Percentiles rank a stretch among this genome's conserved stretches.
Evolutionary conservation across 1,140 invertebrate species (phyloP).

Genomic region (Orussus abietinus): DNA sequence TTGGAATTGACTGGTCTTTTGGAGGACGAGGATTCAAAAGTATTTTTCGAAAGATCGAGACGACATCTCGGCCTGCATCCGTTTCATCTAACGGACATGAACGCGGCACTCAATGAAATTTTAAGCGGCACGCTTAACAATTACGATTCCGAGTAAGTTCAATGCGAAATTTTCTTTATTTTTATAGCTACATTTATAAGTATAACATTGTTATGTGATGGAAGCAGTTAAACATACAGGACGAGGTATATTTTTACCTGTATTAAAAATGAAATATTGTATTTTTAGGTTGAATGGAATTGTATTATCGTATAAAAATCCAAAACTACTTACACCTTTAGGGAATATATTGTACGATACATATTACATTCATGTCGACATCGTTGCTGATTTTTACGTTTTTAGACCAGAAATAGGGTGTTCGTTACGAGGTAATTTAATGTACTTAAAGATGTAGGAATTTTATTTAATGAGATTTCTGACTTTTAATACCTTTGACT

Average conservation of each 20-base stretch:
- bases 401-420: conserved; percentile 55
- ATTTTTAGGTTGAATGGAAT: conserved; percentile 57
- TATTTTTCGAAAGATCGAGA: conserved; percentile 52
- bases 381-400: conserved; percentile 63
- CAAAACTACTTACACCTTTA: conserved; percentile 55
- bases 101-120: conserved; percentile 32
- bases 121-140: conserved; percentile 28
- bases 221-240: no score
- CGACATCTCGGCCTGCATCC: conserved; percentile 60
- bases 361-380: conserved; percentile 59
- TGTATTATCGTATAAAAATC: conserved; percentile 61
- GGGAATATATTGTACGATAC: conserved; percentile 56
- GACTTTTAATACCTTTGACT: conserved; percentile 9
- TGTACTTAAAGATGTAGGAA: conserved; percentile 13
- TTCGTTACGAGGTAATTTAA: conserved; percentile 43
- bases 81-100: conserved; percentile 58
- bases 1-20: conserved; percentile 37
- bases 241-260: neutral
- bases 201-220: neutral
- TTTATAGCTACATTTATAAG: conserved; percentile 1
- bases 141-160: conserved; percentile 42
- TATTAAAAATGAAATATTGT: conserved; percentile 9
- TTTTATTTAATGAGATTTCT: neutral
- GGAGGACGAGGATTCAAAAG: conserved; percentile 57
- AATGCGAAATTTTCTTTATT: conserved; percentile 3